A percentile compares a stretch with the other conserved stretches of the same genome.
phyloP scores from a whole-genome alignment of 2,888 invertebrate species.

The Thysanoteuthis rhombus region DNA sequence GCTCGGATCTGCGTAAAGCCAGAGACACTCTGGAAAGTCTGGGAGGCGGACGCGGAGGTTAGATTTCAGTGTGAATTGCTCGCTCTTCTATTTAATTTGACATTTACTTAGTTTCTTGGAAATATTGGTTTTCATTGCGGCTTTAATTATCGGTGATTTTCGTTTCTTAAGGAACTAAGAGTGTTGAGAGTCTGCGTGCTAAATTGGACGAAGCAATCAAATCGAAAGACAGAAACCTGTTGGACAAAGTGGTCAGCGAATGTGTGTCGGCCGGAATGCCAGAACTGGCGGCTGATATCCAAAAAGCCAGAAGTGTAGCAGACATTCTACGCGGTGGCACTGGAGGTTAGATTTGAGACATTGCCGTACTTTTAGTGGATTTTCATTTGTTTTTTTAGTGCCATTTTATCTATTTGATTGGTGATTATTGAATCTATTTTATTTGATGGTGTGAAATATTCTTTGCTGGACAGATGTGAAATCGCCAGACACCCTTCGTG shows the following conservation, averaged over 20 bases:
- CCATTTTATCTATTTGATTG: not conserved
- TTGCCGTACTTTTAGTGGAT: not conserved
- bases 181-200: not conserved
- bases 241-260: not conserved
- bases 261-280: not conserved
- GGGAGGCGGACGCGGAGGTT: not conserved
- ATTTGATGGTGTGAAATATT: not conserved
- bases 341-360: not conserved
- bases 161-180: not conserved
- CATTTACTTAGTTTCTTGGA: not conserved
- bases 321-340: not conserved
- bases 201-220: not conserved
- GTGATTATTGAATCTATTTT: not conserved
- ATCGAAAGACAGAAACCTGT: not conserved
- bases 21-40: not conserved
- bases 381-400: not conserved
- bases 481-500: not conserved
- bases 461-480: not conserved
- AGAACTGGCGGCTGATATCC: not conserved
- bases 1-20: not conserved
- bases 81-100: not conserved
- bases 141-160: not conserved
- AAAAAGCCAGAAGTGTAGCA: not conserved
- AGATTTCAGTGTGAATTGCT: not conserved
- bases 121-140: not conserved